A percentile compares a stretch with the other conserved stretches of the same genome.
These are phyloP conservation scores for Chymomyza amoena DNA, from an alignment of 2,888 invertebrate species.

Conservation along the genomic window DNA sequence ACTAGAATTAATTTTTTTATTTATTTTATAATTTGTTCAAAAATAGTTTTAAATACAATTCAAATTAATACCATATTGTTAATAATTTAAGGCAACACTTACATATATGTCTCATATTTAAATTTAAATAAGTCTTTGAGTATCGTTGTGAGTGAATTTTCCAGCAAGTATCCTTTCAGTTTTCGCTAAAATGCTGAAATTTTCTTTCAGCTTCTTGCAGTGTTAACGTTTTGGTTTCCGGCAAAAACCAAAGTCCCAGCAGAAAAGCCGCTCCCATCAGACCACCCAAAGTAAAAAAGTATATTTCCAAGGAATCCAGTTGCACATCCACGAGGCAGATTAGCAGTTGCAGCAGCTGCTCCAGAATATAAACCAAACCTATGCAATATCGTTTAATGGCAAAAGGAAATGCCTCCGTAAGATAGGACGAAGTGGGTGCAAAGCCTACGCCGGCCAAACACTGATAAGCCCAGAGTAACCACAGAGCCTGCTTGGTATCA, in stretches of 20 bases:
- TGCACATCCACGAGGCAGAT: constrained; percentile 32
- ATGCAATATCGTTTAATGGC: constrained; percentile 65
- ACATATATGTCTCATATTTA: too few species aligned
- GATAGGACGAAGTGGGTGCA: constrained; percentile 67
- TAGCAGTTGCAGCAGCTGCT: constrained; percentile 62
- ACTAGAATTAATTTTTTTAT: too few species aligned
- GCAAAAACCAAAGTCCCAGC: constrained; percentile 58
- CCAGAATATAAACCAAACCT: constrained; percentile 53
- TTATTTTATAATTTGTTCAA: too few species aligned
- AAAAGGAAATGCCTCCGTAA: constrained; percentile 73
- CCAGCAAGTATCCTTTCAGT: too few species aligned
- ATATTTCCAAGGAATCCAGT: constrained; percentile 22
- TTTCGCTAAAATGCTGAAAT: not conserved
- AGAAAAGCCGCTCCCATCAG: constrained; percentile 52
- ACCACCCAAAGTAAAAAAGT: constrained; percentile 55
- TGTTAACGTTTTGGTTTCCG: constrained; percentile 70
- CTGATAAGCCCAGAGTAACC: constrained; percentile 61
- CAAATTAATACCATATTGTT: too few species aligned
- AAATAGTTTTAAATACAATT: too few species aligned
- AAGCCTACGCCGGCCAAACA: constrained; percentile 61
- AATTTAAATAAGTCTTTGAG: too few species aligned
- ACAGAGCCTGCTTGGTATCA: constrained; percentile 46
- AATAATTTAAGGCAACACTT: too few species aligned
- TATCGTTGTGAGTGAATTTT: too few species aligned
- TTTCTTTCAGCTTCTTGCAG: constrained; percentile 64